Conservation (phyloP, 2,888 invertebrate species). For the Heteromurus nitidus region DNA sequence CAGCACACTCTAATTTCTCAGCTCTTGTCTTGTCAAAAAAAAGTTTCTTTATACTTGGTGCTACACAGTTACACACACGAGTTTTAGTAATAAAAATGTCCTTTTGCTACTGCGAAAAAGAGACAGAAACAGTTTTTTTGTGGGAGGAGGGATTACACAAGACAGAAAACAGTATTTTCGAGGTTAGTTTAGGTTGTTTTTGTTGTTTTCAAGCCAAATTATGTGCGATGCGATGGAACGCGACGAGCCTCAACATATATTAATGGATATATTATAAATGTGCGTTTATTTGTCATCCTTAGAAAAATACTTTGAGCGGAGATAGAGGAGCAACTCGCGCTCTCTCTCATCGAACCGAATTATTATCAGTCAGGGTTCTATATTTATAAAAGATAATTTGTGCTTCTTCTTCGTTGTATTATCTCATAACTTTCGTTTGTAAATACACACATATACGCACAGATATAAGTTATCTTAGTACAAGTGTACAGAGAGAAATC, state of each 20-base stretch:
- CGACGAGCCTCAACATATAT: not conserved
- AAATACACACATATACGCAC: no score
- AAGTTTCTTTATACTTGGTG: conserved; percentile 24
- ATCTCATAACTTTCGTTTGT: no score
- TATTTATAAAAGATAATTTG: no score
- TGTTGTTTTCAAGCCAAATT: conserved; percentile 4
- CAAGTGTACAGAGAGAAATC: no score
- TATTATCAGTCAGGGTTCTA: no score
- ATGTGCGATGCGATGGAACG: not conserved
- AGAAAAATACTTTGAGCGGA: not conserved
- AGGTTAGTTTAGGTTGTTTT: not conserved
- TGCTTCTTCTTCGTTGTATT: no score
- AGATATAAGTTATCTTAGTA: no score
- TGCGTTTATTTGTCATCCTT: not conserved
- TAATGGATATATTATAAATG: conserved; percentile 3
- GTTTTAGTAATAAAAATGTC: no score
- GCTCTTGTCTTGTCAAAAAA: conserved; percentile 13
- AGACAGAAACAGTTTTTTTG: no score
- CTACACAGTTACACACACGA: not conserved
- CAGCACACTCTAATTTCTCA: conserved; percentile 32
- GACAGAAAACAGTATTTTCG: no score
- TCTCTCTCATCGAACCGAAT: no score
- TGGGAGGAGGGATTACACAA: not conserved
- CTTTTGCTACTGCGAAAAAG: not conserved
- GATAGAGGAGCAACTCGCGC: no score